Conservation (phyloP, 2,113 vertebrate genomes). For the Trogon melanurus region DNA sequence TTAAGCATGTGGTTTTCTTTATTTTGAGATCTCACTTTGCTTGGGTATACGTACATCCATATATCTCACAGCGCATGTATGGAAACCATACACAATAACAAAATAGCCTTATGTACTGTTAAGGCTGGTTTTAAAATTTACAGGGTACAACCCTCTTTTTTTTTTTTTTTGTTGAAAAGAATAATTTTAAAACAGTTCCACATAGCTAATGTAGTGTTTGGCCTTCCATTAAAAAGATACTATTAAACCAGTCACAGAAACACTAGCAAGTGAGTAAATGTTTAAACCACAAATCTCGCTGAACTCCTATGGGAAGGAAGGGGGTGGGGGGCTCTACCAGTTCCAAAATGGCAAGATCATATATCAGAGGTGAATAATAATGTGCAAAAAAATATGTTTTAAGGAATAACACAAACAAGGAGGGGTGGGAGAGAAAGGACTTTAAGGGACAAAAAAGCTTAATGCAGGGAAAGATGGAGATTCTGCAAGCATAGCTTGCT, state of each 20-base stretch:
- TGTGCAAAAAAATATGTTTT: constrained; percentile 59
- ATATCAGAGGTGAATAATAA: constrained; percentile 65
- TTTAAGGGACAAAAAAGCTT: constrained; percentile 15
- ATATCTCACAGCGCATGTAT: constrained; percentile 61
- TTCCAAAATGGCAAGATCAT: constrained; percentile 66
- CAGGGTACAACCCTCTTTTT: constrained; percentile 37
- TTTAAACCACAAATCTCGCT: constrained; percentile 65
- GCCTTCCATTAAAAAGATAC: constrained; percentile 72
- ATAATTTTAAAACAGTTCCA: constrained; percentile 59
- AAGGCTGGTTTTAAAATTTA: constrained; percentile 72
- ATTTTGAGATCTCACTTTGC: constrained; percentile 66
- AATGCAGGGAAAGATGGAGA: not conserved
- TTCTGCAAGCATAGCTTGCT: not conserved
- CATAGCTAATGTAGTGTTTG: constrained; percentile 72
- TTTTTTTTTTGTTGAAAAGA: constrained; percentile 38
- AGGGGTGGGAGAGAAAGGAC: not conserved
- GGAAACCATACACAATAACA: constrained; percentile 72
- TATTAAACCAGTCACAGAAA: constrained; percentile 68
- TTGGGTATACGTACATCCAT: not conserved
- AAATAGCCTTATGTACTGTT: constrained; percentile 52
- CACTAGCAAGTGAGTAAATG: constrained; percentile 62
- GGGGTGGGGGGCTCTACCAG: constrained; percentile 29
- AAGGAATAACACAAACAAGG: constrained; percentile 22
- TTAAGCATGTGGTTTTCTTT: constrained; percentile 68
- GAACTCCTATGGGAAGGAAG: constrained; percentile 57